Evolutionary conservation across 2,888 invertebrate species (phyloP), one percentile per base, ranked within the genome.

Genomic region (Bibio marci): DNA sequence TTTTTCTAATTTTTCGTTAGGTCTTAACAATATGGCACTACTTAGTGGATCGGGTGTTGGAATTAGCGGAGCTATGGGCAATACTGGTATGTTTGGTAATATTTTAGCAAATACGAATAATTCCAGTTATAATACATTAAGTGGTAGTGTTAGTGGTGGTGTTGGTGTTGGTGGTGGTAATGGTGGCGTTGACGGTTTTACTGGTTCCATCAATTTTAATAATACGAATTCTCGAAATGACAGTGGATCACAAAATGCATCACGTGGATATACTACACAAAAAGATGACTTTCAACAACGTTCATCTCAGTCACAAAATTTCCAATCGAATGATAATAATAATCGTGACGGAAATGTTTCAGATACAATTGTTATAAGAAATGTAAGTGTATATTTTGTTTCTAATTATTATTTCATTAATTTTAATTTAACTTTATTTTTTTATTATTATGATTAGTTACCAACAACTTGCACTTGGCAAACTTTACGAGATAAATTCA

Each of bases 401-500:
- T 10, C 35, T 17, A 44, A 28, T 30, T 36, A 38, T 41, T 30
- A 12, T 36, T 39, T 35, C 35, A 38, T 38, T 28, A 27, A 26
- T 36, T 40, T 34, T 25, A 40, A 30, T 36, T 30, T 35, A 35
- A 34, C 35, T 27, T 31, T 38, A 19, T 8, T 22, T 61, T 66
- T 34, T n/a, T n/a, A n/a, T n/a, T n/a, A n/a, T n/a, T n/a, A n/a
- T n/a, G n/a, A n/a, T n/a, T 57, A 92, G 90, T 69, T 94, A 41
- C 95, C 95, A 25, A 71, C 80, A 30, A 81, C 82, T 37, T 85
- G 87, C 49, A 88, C 88, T 22, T 94, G 91, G 88, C 90, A 94
- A 62, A 76, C 85, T 59, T 69, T 97, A 45, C 77, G 85, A 30
- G 91, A 91, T 55, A 88, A 90, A 61, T 91, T 94, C 63, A 77